Percentiles rank a stretch among this genome's conserved stretches.
phyloP scores from a whole-genome alignment of 2,113 vertebrate genomes.

The Datnioides undecimradiatus region DNA sequence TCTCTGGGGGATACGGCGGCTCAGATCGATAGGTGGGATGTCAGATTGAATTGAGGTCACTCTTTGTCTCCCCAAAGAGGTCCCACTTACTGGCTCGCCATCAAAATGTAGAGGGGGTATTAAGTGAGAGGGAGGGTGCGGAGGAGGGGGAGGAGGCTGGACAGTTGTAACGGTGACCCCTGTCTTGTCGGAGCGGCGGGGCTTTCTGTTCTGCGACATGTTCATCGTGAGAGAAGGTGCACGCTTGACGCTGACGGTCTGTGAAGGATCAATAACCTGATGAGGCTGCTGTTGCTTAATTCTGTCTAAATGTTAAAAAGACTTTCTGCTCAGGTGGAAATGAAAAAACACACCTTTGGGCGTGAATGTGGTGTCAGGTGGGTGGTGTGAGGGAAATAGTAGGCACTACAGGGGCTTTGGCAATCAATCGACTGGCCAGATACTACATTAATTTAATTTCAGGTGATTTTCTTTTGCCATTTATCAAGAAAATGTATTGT shows the following conservation, averaged over 20 bases:
- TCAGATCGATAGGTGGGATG: constrained; percentile 83
- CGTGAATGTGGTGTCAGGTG: background rate
- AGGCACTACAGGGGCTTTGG: constrained; percentile 1
- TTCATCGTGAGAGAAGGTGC: constrained; percentile 23
- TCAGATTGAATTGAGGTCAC: constrained; percentile 86
- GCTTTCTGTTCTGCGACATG: constrained; percentile 36
- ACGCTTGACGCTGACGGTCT: constrained; percentile 22
- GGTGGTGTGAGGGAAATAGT: background rate
- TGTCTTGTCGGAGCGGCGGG: constrained; percentile 15
- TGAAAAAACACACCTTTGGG: background rate
- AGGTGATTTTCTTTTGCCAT: background rate
- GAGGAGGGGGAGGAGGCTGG: constrained; percentile 4
- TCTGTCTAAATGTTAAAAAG: constrained; percentile 63
- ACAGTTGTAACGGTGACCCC: constrained; percentile 41
- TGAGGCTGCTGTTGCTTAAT: constrained; percentile 24
- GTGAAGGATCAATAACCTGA: constrained; percentile 59
- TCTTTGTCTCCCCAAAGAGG: constrained; percentile 79
- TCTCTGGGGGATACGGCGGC: constrained; percentile 65
- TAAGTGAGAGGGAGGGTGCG: constrained; percentile 34
- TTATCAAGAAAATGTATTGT: background rate
- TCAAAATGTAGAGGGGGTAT: constrained; percentile 64
- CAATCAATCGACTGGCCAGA: background rate
- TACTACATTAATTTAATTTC: background rate
- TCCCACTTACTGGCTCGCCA: constrained; percentile 71
- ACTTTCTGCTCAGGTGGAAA: background rate